phyloP scores from a whole-genome alignment of 2,113 vertebrate genomes.

The Meriones unguiculatus region DNA sequence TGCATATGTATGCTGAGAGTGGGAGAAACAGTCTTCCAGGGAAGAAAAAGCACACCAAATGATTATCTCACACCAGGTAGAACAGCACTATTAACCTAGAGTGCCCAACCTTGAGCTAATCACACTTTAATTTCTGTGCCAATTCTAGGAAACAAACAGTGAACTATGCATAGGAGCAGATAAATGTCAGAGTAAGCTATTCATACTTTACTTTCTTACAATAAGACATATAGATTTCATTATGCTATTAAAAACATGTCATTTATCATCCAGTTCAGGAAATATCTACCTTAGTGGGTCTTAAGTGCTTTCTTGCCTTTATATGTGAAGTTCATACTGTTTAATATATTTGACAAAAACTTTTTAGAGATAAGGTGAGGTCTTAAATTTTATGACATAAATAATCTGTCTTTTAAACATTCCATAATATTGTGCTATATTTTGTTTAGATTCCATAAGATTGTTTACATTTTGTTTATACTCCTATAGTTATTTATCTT shows the following conservation, averaged over 20 bases:
- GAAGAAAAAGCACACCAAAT: not conserved
- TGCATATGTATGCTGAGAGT: too few species aligned
- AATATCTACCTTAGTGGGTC: not conserved
- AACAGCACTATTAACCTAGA: not conserved
- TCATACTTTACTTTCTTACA: not conserved
- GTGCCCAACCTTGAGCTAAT: not conserved
- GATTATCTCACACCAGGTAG: not conserved
- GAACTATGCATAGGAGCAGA: not conserved
- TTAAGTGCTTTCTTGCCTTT: not conserved
- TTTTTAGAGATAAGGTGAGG: conserved; percentile 10
- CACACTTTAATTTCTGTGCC: not conserved
- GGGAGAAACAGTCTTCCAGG: not conserved
- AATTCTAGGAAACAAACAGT: not conserved
- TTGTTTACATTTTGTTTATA: not conserved
- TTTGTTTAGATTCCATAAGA: not conserved
- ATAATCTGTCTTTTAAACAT: conserved; percentile 2
- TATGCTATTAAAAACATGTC: not conserved
- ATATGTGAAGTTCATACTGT: not conserved
- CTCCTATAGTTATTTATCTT: not conserved
- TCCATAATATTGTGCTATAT: not conserved
- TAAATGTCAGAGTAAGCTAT: not conserved
- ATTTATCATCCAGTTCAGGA: not conserved
- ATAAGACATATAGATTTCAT: not conserved
- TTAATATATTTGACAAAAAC: conserved; percentile 17
- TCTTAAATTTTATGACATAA: conserved; percentile 19